phyloP scores from a whole-genome alignment of 2,797 vertebrate genomes.

The Pipistrellus kuhlii region DNA sequence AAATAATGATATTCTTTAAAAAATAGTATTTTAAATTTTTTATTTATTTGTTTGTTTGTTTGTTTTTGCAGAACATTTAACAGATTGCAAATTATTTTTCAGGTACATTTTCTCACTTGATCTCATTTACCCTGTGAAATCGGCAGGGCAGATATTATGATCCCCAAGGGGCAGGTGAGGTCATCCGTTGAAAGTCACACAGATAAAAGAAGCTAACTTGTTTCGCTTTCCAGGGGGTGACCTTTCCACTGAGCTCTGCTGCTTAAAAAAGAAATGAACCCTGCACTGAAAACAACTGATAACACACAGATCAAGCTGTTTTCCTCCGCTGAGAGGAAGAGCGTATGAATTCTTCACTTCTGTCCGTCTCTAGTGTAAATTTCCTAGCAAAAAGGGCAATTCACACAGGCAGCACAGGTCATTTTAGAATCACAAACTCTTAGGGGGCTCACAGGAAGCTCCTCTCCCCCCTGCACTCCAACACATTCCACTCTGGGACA shows the following conservation, averaged over 20 bases:
- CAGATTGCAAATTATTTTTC: slow-evolving; percentile 9
- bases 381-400: neutral
- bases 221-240: neutral
- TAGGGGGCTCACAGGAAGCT: neutral
- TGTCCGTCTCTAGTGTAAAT: slow-evolving; percentile 17
- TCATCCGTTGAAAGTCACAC: neutral
- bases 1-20: neutral
- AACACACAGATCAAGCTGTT: neutral
- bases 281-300: neutral
- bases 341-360: neutral
- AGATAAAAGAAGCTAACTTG: neutral
- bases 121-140: slow-evolving; percentile 32
- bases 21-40: neutral
- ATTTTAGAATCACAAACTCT: neutral
- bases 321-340: neutral
- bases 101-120: slow-evolving; percentile 1
- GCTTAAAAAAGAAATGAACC: slow-evolving; percentile 48
- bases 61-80: neutral
- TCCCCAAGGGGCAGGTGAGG: neutral
- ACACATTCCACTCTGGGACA: neutral
- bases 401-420: neutral
- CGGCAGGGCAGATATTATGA: neutral
- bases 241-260: neutral
- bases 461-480: neutral
- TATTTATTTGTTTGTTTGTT: too few species aligned